Evolutionary conservation across 2,888 invertebrate genomes (phyloP).

Genomic region (Clanis bilineata): DNA sequence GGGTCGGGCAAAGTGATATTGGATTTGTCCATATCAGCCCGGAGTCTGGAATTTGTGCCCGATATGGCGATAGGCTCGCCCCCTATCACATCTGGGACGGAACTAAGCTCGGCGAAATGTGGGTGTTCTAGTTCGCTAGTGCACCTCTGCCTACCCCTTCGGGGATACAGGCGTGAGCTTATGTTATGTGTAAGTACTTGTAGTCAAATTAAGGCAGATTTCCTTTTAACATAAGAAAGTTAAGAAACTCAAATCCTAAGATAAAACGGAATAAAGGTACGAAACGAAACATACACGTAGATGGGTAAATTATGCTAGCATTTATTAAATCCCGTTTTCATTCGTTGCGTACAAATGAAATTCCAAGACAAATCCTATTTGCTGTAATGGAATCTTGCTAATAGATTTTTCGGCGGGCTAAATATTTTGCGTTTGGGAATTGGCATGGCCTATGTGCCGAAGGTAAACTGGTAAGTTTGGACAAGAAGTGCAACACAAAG

Average conservation of each 20-base stretch:
- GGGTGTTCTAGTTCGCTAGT: too few species aligned
- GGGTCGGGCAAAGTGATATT: too few species aligned
- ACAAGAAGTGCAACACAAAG: too few species aligned
- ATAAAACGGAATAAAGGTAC: not conserved
- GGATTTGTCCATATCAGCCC: too few species aligned
- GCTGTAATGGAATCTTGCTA: conserved; percentile 15
- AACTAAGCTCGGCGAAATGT: too few species aligned
- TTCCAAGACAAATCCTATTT: conserved; percentile 16
- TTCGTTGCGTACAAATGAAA: conserved; percentile 7
- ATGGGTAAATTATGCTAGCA: conserved; percentile 13
- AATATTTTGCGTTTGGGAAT: conserved; percentile 6
- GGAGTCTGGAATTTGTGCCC: too few species aligned
- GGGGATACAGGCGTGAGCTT: too few species aligned
- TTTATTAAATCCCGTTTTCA: conserved; percentile 5
- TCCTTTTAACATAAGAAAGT: not conserved
- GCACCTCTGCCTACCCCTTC: too few species aligned
- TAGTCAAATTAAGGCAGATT: not conserved
- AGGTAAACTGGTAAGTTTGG: not conserved
- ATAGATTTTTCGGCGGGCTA: conserved; percentile 14
- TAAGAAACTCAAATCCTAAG: not conserved
- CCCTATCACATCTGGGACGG: too few species aligned
- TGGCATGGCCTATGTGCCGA: not conserved
- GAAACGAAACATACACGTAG: conserved; percentile 1
- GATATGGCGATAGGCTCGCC: too few species aligned
- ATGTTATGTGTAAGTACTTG: too few species aligned